phyloP scores from a whole-genome alignment of 2,888 invertebrate genomes.

The Platynereis dumerilii region DNA sequence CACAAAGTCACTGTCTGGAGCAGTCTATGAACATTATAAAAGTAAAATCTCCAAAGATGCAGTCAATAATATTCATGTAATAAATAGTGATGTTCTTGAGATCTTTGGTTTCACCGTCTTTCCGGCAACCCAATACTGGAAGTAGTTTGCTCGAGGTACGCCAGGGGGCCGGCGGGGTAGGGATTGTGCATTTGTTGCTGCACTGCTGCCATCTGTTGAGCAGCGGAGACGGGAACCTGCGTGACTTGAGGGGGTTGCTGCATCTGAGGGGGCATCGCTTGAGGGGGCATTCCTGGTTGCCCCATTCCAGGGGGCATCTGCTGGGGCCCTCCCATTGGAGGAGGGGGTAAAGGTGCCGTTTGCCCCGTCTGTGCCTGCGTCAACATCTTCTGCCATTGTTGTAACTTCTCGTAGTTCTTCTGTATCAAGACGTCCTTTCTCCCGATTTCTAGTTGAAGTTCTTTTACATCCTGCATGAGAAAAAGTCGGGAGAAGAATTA shows the following conservation, averaged over 20 bases:
- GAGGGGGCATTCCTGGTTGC: constrained; percentile 19
- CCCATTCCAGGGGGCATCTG: constrained; percentile 10
- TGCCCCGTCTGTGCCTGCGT: constrained; percentile 33
- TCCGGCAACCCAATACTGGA: constrained; percentile 81
- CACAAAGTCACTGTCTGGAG: too few relatives aligned
- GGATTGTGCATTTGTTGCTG: constrained; percentile 48
- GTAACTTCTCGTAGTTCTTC: constrained; percentile 87
- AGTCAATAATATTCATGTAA: too few relatives aligned
- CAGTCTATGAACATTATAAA: too few relatives aligned
- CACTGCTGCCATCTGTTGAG: constrained; percentile 25
- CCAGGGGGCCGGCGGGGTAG: constrained; percentile 73
- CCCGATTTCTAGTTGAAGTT: constrained; percentile 81
- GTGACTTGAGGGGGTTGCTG: constrained; percentile 18
- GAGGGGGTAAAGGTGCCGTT: constrained; percentile 5
- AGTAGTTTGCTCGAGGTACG: constrained; percentile 87
- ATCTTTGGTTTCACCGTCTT: constrained; percentile 20
- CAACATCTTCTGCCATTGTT: constrained; percentile 86
- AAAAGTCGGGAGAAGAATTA: too few relatives aligned
- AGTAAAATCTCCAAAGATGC: too few relatives aligned
- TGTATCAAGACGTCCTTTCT: constrained; percentile 89
- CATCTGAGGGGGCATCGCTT: constrained; percentile 20
- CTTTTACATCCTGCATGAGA: constrained; percentile 80
- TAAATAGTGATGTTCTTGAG: too few relatives aligned
- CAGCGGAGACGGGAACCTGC: constrained; percentile 18
- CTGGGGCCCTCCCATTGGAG: constrained; percentile 35